These are phyloP conservation scores for Bombyx huttoni DNA, from an alignment of 2,888 invertebrate species.

Conservation along the genomic window DNA sequence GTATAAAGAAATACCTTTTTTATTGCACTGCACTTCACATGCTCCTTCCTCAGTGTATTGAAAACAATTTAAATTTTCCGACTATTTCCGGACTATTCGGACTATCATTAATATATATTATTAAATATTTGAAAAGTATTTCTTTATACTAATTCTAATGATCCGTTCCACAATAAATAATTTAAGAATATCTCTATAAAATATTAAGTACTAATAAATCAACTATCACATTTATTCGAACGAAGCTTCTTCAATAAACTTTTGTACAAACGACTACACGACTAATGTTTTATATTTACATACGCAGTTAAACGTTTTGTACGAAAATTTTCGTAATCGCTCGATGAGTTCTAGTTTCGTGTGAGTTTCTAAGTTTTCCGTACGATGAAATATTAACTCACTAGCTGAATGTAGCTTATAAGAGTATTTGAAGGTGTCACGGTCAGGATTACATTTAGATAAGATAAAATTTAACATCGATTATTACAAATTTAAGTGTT, in stretches of 20 bases:
- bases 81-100: no score
- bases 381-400: no score
- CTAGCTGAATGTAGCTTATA: no score
- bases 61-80: no score
- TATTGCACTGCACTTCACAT: background rate
- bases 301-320: slow-evolving; percentile 12
- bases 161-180: slow-evolving; percentile 54
- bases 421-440: background rate
- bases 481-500: slow-evolving; percentile 14
- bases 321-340: background rate
- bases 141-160: slow-evolving; percentile 22
- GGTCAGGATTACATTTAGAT: background rate
- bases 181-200: slow-evolving; percentile 62
- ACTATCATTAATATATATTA: background rate
- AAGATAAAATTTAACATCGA: background rate
- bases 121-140: slow-evolving; percentile 2
- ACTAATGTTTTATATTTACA: slow-evolving; percentile 7
- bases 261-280: slow-evolving; percentile 40
- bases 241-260: slow-evolving; percentile 51
- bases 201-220: slow-evolving; percentile 68
- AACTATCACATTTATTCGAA: slow-evolving; percentile 72
- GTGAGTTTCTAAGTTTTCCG: no score
- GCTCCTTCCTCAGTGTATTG: no score
- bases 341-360: slow-evolving; percentile 3
- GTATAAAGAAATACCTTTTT: slow-evolving; percentile 7